Evolutionary conservation across 2,113 vertebrate genomes (phyloP).

Genomic region (Tachysurus fulvidraco): DNA sequence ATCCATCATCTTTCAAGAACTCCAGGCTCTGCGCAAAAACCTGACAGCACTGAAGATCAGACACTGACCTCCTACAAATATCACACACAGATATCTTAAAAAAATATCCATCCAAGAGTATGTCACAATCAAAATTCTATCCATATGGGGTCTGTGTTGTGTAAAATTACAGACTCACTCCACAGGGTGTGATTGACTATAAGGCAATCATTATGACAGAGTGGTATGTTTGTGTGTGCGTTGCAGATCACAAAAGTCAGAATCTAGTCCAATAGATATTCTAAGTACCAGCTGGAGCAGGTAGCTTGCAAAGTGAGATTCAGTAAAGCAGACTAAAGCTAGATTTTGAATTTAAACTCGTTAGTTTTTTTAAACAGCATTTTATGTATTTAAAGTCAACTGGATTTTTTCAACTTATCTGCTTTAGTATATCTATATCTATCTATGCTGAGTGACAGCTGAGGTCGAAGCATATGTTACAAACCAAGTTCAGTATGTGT

Average conservation of each 20-base stretch:
- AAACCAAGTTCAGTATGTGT: not conserved
- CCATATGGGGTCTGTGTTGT: not conserved
- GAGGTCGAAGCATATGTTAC: not conserved
- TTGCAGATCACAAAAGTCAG: not conserved
- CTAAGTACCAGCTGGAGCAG: not conserved
- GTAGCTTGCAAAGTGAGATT: not conserved
- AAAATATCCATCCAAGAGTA: not conserved
- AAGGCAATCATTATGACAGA: not conserved
- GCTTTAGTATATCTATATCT: not conserved
- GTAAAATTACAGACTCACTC: not conserved
- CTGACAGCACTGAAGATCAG: constrained; percentile 6
- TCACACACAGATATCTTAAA: not conserved
- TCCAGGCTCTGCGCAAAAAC: constrained; percentile 37
- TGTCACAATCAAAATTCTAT: not conserved
- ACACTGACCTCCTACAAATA: not conserved
- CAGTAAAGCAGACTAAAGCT: not conserved
- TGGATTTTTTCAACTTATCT: not conserved
- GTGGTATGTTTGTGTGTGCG: not conserved
- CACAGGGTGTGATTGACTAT: not conserved
- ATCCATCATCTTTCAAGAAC: constrained; percentile 32
- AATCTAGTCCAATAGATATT: not conserved
- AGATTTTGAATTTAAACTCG: not conserved
- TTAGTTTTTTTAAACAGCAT: not conserved
- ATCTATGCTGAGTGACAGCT: not conserved
- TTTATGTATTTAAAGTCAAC: not conserved